Percentiles rank a stretch among this genome's conserved stretches.
These are phyloP conservation scores for Uropsilus gracilis DNA, from an alignment of 2,113 vertebrate genomes.

Conservation along the genomic window DNA sequence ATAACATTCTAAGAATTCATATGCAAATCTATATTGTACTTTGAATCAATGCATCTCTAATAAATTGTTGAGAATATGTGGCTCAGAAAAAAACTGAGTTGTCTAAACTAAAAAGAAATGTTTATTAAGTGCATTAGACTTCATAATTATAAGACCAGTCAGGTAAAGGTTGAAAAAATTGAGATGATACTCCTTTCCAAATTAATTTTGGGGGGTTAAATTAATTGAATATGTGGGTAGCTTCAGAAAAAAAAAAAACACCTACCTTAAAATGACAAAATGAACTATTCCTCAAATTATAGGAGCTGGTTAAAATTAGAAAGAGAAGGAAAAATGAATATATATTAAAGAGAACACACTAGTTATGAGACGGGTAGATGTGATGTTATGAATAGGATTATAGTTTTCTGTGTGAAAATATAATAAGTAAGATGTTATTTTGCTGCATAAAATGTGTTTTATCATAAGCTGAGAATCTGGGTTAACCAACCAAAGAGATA, in stretches of 20 bases:
- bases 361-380: not conserved
- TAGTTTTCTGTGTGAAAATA: not conserved
- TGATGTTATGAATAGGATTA: not conserved
- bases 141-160: not conserved
- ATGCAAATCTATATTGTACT: not conserved
- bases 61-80: not conserved
- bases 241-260: not conserved
- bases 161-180: not conserved
- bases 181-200: not conserved
- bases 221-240: not conserved
- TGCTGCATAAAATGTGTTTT: not conserved
- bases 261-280: not conserved
- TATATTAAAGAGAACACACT: not conserved
- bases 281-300: not conserved
- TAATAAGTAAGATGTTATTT: not conserved
- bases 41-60: not conserved
- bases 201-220: slow-evolving; percentile 23
- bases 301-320: not conserved
- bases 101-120: not conserved
- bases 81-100: not conserved
- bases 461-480: not conserved
- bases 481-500: not conserved
- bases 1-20: not conserved
- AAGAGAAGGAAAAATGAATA: not conserved
- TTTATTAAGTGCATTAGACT: not conserved